These are phyloP conservation scores for Spea multiplicata DNA, from an alignment of 2,113 vertebrate species.

Conservation along the genomic window DNA sequence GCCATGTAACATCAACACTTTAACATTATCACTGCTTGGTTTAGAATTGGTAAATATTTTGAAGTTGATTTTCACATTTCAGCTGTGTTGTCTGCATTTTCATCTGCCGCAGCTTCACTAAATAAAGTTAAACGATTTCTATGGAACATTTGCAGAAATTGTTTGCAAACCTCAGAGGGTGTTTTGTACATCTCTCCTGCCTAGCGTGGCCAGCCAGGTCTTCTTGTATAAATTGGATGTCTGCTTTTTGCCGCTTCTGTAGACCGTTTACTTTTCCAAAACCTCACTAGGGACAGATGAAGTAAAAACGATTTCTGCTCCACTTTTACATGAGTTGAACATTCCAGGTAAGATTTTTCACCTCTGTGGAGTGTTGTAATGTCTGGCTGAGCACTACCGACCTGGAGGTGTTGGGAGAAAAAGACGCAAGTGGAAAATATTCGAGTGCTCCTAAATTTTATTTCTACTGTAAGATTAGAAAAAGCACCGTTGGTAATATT, in stretches of 20 bases:
- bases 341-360: conserved; percentile 2
- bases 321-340: conserved; percentile 3
- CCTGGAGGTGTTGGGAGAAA: neutral
- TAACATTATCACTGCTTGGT: too few relatives aligned
- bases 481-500: too few relatives aligned
- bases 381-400: neutral
- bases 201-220: neutral
- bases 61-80: neutral
- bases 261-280: neutral
- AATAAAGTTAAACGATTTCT: conserved; percentile 15
- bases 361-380: neutral
- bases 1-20: too few relatives aligned
- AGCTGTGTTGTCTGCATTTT: neutral
- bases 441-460: too few relatives aligned
- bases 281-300: neutral
- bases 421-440: too few relatives aligned
- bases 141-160: conserved; percentile 11
- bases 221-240: conserved; percentile 5
- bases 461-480: too few relatives aligned
- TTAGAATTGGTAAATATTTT: neutral
- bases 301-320: neutral
- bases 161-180: neutral
- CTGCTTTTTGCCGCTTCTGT: conserved; percentile 8
- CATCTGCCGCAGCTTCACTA: neutral
- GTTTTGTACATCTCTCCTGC: neutral